phyloP scores from a whole-genome alignment of 2,888 invertebrate genomes.

The Tillus elongatus region DNA sequence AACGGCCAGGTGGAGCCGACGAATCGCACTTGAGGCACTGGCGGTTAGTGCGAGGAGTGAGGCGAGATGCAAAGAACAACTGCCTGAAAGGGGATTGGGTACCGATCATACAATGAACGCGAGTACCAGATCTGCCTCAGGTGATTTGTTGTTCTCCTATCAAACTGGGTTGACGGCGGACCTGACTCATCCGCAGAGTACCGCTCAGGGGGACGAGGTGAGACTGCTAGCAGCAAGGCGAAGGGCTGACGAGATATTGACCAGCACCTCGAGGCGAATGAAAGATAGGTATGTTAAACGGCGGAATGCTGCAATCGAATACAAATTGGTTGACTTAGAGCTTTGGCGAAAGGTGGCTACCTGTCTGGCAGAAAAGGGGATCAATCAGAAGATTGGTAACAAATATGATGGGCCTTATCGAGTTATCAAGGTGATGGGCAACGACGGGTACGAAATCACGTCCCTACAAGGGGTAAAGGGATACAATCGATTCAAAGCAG shows the following conservation, averaged over 20 bases:
- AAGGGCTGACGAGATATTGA: slow-evolving; percentile 9
- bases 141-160: slow-evolving; percentile 24
- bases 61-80: slow-evolving; percentile 25
- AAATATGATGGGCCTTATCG: slow-evolving; percentile 8
- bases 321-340: slow-evolving; percentile 3
- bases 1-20: slow-evolving; percentile 28
- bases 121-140: slow-evolving; percentile 23
- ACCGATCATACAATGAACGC: slow-evolving; percentile 25
- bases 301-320: slow-evolving; percentile 4
- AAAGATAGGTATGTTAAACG: slow-evolving; percentile 11
- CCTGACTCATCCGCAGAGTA: slow-evolving; percentile 5
- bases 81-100: slow-evolving; percentile 26
- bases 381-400: slow-evolving; percentile 9
- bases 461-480: slow-evolving; percentile 2
- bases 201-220: neutral
- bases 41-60: slow-evolving; percentile 23
- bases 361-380: slow-evolving; percentile 11
- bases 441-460: slow-evolving; percentile 4
- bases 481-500: slow-evolving; percentile 4
- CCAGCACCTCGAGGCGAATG: slow-evolving; percentile 8
- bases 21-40: slow-evolving; percentile 27
- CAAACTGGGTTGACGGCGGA: slow-evolving; percentile 14
- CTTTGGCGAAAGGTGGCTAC: slow-evolving; percentile 10
- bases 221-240: slow-evolving; percentile 7
- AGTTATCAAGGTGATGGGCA: slow-evolving; percentile 7